Conservation (phyloP, 2,113 vertebrate species). For the Stegostoma tigrinum region DNA sequence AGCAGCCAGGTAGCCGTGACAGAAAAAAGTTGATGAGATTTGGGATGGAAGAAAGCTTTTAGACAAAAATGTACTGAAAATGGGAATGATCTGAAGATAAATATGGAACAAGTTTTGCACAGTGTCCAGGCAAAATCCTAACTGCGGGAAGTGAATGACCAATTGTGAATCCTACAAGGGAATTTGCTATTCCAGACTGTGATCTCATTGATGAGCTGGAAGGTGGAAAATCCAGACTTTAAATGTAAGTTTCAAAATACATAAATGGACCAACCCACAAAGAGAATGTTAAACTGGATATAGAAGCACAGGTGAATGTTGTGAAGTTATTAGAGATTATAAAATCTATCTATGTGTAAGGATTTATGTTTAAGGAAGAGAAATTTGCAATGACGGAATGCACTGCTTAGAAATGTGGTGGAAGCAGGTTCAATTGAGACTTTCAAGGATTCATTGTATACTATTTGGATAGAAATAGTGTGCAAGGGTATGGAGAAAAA, state of each 20-base stretch:
- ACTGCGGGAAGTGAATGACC: background rate
- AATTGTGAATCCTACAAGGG: background rate
- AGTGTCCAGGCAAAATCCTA: background rate
- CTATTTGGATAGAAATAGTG: no score
- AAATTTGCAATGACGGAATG: background rate
- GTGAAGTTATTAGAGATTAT: background rate
- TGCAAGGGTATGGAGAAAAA: no score
- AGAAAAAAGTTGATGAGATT: background rate
- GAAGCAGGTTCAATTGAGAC: no score
- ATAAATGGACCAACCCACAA: background rate
- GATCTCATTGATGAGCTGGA: background rate
- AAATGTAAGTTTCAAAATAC: background rate
- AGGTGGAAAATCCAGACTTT: background rate
- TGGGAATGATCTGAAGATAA: background rate
- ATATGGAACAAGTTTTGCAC: background rate
- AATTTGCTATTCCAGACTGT: background rate
- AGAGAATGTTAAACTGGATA: background rate
- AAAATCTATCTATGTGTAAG: background rate
- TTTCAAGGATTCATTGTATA: no score
- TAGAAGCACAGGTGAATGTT: background rate
- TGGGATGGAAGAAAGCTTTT: background rate
- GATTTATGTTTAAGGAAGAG: background rate
- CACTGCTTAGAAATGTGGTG: no score
- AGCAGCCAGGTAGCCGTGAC: background rate
- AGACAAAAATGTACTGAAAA: background rate